These are phyloP conservation scores for Eustalomyia histrio DNA, from an alignment of 2,888 invertebrate species.

Conservation along the genomic window DNA sequence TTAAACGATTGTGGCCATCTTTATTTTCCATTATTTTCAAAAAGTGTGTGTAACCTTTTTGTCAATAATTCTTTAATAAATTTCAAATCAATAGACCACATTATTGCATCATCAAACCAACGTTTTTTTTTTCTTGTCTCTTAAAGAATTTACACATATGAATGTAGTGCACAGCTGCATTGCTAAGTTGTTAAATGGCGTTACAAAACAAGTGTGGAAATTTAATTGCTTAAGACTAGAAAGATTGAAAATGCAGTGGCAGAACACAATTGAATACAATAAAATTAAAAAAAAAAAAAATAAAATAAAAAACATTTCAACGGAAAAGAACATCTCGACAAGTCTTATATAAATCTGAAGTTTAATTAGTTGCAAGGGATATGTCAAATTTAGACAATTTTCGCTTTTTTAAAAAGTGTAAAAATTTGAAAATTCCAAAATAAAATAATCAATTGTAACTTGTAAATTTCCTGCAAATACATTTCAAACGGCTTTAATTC, in stretches of 20 bases:
- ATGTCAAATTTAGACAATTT: too few relatives aligned
- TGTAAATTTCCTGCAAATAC: too few relatives aligned
- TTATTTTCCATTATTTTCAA: neutral
- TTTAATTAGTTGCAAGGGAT: too few relatives aligned
- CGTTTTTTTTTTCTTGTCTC: neutral
- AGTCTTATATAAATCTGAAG: too few relatives aligned
- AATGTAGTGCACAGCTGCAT: constrained; percentile 55
- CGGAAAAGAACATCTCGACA: too few relatives aligned
- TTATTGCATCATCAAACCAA: constrained; percentile 48
- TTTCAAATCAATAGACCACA: constrained; percentile 58
- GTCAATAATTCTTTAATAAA: constrained; percentile 35
- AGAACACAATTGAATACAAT: neutral
- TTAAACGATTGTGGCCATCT: neutral
- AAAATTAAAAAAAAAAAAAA: neutral
- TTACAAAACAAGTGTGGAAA: constrained; percentile 35
- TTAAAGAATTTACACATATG: constrained; percentile 23
- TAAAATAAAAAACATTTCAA: too few relatives aligned
- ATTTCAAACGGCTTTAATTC: too few relatives aligned
- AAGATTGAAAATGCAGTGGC: neutral
- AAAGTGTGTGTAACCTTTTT: neutral
- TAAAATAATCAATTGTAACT: too few relatives aligned
- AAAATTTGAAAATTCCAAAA: too few relatives aligned
- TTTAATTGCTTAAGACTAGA: constrained; percentile 9
- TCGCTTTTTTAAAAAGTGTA: too few relatives aligned
- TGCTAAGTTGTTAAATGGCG: constrained; percentile 53